Conservation (phyloP, 2,888 invertebrate species). For the Megastigmus dorsalis region DNA sequence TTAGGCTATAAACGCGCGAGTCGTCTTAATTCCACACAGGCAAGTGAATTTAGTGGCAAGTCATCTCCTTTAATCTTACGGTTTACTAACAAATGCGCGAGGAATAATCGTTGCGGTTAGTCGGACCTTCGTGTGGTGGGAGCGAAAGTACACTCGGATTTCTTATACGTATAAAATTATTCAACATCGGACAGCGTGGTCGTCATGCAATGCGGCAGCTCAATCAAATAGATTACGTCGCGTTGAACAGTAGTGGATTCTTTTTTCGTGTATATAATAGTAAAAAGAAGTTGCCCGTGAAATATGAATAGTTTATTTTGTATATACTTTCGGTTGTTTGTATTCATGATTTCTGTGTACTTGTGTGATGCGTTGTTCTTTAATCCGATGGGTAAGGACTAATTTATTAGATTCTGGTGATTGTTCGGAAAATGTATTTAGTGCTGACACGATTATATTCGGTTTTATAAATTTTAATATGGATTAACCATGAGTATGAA, state of each 20-base stretch:
- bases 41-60: too few relatives aligned
- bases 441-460: too few relatives aligned
- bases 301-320: too few relatives aligned
- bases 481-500: too few relatives aligned
- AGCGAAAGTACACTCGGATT: not conserved
- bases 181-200: not conserved
- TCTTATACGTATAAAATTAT: slow-evolving; percentile 1
- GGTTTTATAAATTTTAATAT: too few relatives aligned
- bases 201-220: not conserved
- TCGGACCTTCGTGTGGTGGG: slow-evolving; percentile 24
- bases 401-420: too few relatives aligned
- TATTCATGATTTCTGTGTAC: not conserved
- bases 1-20: too few relatives aligned
- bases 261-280: not conserved
- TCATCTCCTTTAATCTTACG: too few relatives aligned
- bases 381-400: not conserved
- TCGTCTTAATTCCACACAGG: too few relatives aligned
- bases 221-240: slow-evolving; percentile 15
- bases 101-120: too few relatives aligned
- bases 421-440: not conserved
- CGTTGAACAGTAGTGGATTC: not conserved
- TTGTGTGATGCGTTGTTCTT: not conserved
- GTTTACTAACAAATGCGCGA: too few relatives aligned
- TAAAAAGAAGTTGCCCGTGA: not conserved
- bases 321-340: not conserved